phyloP scores from a whole-genome alignment of 1,140 invertebrate genomes.

The Leptinotarsa undecemlineata region DNA sequence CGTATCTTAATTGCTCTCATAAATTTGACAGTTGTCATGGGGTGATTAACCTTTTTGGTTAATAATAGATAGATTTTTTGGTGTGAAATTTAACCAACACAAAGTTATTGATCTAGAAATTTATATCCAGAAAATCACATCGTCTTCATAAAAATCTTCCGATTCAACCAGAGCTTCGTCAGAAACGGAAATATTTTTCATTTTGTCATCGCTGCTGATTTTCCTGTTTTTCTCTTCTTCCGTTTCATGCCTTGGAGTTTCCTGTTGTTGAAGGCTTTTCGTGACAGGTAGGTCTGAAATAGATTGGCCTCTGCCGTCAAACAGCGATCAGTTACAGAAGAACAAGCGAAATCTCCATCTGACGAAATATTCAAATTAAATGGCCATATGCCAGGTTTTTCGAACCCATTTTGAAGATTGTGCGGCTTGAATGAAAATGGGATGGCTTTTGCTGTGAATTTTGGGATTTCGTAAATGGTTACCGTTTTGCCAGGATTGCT shows the following conservation, averaged over 20 bases:
- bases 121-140: background rate
- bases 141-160: background rate
- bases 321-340: conserved; percentile 11
- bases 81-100: background rate
- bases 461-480: conserved; percentile 15
- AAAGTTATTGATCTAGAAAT: background rate
- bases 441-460: conserved; percentile 10
- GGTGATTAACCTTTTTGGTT: background rate
- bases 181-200: background rate
- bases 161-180: background rate
- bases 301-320: background rate
- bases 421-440: conserved; percentile 9
- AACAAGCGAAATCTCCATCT: conserved; percentile 24
- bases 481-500: conserved; percentile 20
- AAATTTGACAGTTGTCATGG: background rate
- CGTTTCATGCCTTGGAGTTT: background rate
- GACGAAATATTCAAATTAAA: background rate
- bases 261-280: background rate
- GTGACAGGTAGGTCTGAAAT: background rate
- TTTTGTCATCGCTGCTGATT: background rate
- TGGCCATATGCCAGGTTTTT: conserved; percentile 21
- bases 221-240: background rate
- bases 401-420: conserved; percentile 14
- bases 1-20: background rate
- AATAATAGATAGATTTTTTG: background rate